Percentiles rank a stretch among this genome's conserved stretches.
Conservation (phyloP, 2,888 invertebrate species). For the Sminthurinus aureus region DNA sequence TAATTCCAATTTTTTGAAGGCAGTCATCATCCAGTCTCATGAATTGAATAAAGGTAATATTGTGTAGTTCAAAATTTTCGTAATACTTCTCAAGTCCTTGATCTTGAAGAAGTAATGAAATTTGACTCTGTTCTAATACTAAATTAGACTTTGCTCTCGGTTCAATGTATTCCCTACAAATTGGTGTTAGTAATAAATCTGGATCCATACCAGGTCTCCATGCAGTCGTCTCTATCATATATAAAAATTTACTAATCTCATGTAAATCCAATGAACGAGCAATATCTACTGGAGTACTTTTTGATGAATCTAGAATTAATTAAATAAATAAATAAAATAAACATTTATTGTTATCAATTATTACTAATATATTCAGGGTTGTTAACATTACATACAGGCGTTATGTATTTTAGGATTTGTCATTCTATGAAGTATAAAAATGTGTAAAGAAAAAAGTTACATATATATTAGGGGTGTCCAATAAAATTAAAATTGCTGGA, state of each 20-base stretch:
- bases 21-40: conserved; percentile 30
- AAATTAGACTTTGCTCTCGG: not conserved
- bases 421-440: no score
- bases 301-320: not conserved
- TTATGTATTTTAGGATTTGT: no score
- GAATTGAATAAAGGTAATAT: conserved; percentile 25
- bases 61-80: conserved; percentile 4
- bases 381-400: no score
- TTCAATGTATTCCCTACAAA: not conserved
- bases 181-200: conserved; percentile 6
- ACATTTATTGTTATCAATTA: no score
- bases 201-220: conserved; percentile 36
- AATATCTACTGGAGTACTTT: not conserved
- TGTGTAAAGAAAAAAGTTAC: no score
- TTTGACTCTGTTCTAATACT: conserved; percentile 19
- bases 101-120: not conserved
- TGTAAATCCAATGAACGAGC: not conserved
- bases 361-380: no score
- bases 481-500: no score
- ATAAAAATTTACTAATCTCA: conserved; percentile 15
- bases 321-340: no score
- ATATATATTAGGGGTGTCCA: no score
- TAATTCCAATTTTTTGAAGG: conserved; percentile 32
- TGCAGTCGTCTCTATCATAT: conserved; percentile 9
- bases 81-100: not conserved